Conservation (phyloP, 2,113 vertebrate species). For the Lamprologus lemairii region DNA sequence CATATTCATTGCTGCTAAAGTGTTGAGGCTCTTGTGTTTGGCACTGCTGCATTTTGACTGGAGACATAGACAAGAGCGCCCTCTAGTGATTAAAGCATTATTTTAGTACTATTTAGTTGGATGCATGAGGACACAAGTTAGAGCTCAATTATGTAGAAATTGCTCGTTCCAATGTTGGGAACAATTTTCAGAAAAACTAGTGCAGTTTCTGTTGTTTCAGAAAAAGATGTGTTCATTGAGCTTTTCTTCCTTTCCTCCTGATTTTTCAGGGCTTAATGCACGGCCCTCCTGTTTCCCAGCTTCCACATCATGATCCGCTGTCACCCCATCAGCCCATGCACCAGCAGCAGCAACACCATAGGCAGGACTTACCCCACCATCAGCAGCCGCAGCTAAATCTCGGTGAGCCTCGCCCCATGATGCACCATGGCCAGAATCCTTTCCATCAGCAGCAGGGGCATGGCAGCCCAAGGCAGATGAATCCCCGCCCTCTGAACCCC, state of each 20-base stretch:
- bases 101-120: not conserved
- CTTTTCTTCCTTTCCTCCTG: not conserved
- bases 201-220: not conserved
- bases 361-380: constrained; percentile 72
- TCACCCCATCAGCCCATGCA: constrained; percentile 70
- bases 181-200: not conserved
- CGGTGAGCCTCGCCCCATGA: constrained; percentile 68
- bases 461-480: constrained; percentile 76
- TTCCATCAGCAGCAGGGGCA: constrained; percentile 82
- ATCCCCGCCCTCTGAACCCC: constrained; percentile 77
- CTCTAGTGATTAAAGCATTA: constrained; percentile 59
- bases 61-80: constrained; percentile 63
- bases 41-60: not conserved
- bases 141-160: not conserved
- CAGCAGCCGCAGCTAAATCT: constrained; percentile 61
- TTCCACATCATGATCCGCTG: constrained; percentile 67
- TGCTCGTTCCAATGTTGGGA: not conserved
- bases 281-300: constrained; percentile 76
- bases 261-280: constrained; percentile 79
- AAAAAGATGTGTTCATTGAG: not conserved
- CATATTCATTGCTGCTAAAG: constrained; percentile 15
- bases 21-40: not conserved
- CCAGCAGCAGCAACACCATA: constrained; percentile 66
- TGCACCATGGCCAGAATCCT: constrained; percentile 80
- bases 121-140: not conserved